phyloP scores from a whole-genome alignment of 2,888 invertebrate genomes.

The Folsomia candida region DNA sequence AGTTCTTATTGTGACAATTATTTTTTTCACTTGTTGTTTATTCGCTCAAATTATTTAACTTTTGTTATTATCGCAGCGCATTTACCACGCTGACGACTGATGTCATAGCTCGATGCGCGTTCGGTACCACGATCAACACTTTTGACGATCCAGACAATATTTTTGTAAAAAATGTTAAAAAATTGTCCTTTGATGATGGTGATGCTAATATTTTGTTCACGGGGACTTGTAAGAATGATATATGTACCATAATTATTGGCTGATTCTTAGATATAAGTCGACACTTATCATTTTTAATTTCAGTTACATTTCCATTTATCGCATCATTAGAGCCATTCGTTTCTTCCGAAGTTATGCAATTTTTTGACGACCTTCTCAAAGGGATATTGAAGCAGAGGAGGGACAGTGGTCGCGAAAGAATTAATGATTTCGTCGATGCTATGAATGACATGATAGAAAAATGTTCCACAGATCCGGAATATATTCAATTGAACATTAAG shows the following conservation, averaged over 20 bases:
- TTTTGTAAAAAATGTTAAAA: conserved; percentile 22
- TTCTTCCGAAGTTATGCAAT: conserved; percentile 11
- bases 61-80: conserved; percentile 19
- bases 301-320: conserved; percentile 29
- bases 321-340: conserved; percentile 17
- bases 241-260: no score
- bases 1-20: no score
- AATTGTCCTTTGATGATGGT: background rate
- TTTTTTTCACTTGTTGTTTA: no score
- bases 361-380: conserved; percentile 26
- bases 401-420: background rate
- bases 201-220: conserved; percentile 24
- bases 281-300: background rate
- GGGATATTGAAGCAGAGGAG: conserved; percentile 12
- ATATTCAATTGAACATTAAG: conserved; percentile 26
- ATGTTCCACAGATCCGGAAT: conserved; percentile 13
- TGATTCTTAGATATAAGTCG: background rate
- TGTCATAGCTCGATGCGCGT: conserved; percentile 36
- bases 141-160: conserved; percentile 31
- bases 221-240: conserved; percentile 29
- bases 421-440: conserved; percentile 19
- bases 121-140: conserved; percentile 36
- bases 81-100: conserved; percentile 33
- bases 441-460: conserved; percentile 22
- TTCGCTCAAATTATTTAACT: no score